A percentile compares a stretch with the other conserved stretches of the same genome.
These are phyloP conservation scores for Plusia festucae DNA, from an alignment of 2,888 invertebrate species.

Conservation along the genomic window DNA sequence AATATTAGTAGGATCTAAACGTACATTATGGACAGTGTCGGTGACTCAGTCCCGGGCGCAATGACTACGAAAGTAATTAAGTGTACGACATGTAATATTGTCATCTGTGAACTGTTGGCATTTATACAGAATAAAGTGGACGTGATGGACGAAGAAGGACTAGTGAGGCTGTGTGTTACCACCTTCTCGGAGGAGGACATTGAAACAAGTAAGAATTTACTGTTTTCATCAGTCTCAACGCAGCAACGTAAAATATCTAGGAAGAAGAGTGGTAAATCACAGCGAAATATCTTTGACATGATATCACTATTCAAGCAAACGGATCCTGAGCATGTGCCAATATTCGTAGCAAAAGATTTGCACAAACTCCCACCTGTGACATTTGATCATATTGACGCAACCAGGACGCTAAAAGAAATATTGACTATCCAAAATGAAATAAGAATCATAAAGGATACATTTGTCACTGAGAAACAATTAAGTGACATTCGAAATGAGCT, in stretches of 20 bases:
- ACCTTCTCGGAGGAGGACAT: slow-evolving; percentile 8
- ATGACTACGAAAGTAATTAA: not conserved
- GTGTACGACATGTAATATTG: slow-evolving; percentile 10
- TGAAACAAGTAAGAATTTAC: slow-evolving; percentile 5
- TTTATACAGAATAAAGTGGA: too few species aligned
- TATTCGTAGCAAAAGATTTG: slow-evolving; percentile 8
- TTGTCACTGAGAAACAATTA: slow-evolving; percentile 9
- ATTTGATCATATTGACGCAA: slow-evolving; percentile 10
- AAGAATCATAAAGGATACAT: slow-evolving; percentile 3
- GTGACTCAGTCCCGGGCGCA: slow-evolving; percentile 9
- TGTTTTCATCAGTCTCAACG: slow-evolving; percentile 4
- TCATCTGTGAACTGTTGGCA: slow-evolving; percentile 7
- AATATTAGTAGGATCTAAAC: too few species aligned
- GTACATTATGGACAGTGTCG: not conserved
- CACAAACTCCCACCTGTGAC: slow-evolving; percentile 10
- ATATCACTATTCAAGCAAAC: slow-evolving; percentile 10
- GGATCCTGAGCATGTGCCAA: slow-evolving; percentile 8
- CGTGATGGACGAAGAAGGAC: not conserved
- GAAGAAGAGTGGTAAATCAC: slow-evolving; percentile 6
- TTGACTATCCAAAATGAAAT: slow-evolving; percentile 8
- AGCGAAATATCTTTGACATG: slow-evolving; percentile 7
- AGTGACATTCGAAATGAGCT: not conserved
- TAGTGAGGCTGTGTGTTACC: slow-evolving; percentile 9
- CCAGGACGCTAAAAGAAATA: slow-evolving; percentile 7
- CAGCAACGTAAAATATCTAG: slow-evolving; percentile 8